A percentile compares a stretch with the other conserved stretches of the same genome.
Evolutionary conservation across 2,888 invertebrate species (phyloP).

Genomic region (Norana najaformis): DNA sequence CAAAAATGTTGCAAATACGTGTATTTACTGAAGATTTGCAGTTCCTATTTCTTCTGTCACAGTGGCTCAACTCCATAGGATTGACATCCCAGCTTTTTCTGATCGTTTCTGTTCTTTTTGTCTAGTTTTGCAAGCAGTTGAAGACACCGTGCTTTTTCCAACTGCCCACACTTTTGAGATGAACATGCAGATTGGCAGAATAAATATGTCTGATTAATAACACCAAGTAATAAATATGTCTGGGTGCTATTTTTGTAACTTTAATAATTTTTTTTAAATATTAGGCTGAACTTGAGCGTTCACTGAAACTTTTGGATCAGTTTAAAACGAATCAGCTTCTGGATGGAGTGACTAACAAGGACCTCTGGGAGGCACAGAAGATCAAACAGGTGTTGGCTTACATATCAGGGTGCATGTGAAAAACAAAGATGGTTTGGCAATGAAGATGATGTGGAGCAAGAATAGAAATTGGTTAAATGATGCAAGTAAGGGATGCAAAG

Average conservation of each 20-base stretch:
- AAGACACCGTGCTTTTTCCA: neutral
- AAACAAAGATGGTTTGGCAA: too few relatives aligned
- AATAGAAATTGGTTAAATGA: too few relatives aligned
- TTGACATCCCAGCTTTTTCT: neutral
- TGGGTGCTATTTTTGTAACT: neutral
- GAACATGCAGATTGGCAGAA: too few relatives aligned
- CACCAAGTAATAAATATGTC: neutral
- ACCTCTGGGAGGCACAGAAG: constrained; percentile 66
- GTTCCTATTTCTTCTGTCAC: neutral
- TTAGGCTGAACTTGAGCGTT: constrained; percentile 58
- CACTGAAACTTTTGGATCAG: constrained; percentile 59
- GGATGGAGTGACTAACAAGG: constrained; percentile 53
- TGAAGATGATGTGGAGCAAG: too few relatives aligned
- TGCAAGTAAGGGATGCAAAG: too few relatives aligned
- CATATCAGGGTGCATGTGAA: neutral
- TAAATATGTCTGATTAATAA: neutral
- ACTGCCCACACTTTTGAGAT: neutral
- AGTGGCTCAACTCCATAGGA: neutral
- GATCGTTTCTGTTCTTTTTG: neutral
- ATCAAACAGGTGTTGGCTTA: constrained; percentile 59
- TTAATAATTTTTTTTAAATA: constrained; percentile 26
- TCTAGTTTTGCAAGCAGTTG: neutral
- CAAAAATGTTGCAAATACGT: neutral
- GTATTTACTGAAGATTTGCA: neutral
- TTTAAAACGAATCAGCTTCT: constrained; percentile 55